Evolutionary conservation across 1,140 invertebrate species (phyloP).

Genomic region (Bilobella aurantiaca): DNA sequence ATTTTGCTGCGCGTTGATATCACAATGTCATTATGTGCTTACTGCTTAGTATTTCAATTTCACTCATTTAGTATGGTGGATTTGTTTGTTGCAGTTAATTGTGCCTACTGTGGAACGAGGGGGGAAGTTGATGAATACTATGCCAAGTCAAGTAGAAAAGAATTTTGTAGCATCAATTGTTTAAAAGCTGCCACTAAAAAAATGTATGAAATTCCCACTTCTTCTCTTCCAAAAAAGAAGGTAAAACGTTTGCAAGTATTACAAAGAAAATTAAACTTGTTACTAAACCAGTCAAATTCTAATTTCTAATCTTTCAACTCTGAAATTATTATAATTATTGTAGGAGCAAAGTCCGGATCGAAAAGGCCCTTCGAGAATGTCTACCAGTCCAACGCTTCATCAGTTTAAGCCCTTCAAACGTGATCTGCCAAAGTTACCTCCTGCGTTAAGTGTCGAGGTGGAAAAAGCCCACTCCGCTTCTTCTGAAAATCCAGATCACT

Average conservation of each 20-base stretch:
- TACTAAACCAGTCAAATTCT: too few species aligned
- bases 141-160: background rate
- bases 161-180: background rate
- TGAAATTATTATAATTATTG: background rate
- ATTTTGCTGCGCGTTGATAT: too few species aligned
- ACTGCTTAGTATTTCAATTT: background rate
- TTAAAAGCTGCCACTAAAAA: background rate
- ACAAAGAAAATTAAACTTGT: too few species aligned
- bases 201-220: background rate
- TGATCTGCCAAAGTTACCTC: background rate
- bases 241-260: too few species aligned
- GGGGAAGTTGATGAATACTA: background rate
- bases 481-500: constrained; percentile 2
- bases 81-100: background rate
- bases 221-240: constrained; percentile 6
- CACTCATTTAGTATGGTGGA: too few species aligned
- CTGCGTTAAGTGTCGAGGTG: background rate
- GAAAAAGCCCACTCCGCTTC: constrained; percentile 6
- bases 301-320: too few species aligned
- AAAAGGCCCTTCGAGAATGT: background rate
- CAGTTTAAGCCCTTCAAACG: background rate
- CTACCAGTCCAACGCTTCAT: background rate
- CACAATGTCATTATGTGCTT: background rate
- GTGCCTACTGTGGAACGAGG: background rate
- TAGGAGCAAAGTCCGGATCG: background rate